Conservation (phyloP, 2,113 vertebrate genomes). For the Dipodomys merriami region DNA sequence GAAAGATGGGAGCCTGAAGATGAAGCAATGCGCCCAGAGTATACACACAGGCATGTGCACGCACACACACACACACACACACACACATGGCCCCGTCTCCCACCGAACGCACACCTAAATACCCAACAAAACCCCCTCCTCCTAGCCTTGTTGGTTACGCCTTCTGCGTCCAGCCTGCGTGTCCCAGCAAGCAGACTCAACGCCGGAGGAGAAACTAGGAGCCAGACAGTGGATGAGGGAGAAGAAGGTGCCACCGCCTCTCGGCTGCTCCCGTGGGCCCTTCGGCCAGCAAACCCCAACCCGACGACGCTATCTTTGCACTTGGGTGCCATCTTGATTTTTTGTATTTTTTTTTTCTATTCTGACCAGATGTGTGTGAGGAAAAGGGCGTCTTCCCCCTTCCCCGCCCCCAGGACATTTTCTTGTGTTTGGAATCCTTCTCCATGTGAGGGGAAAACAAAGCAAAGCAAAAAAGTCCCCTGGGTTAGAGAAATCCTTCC, state of each 20-base stretch:
- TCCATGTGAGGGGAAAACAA: background rate
- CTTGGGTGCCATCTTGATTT: conserved; percentile 41
- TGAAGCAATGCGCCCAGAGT: background rate
- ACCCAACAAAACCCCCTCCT: background rate
- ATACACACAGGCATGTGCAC: background rate
- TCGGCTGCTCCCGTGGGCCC: background rate
- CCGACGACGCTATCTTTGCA: conserved; percentile 40
- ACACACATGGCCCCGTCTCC: background rate
- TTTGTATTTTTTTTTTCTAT: conserved; percentile 27
- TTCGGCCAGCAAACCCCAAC: conserved; percentile 43
- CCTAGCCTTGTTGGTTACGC: background rate
- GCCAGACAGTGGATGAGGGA: background rate
- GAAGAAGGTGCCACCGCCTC: background rate
- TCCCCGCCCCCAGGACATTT: conserved; percentile 58
- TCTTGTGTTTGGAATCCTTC: conserved; percentile 77
- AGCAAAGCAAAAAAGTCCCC: background rate
- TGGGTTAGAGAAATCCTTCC: conserved; percentile 41
- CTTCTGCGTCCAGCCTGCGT: background rate
- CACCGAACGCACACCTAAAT: background rate
- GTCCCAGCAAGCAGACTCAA: conserved; percentile 3
- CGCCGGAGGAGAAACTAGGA: conserved; percentile 5
- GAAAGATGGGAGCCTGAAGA: background rate
- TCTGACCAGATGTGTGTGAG: conserved; percentile 17
- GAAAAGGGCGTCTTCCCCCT: background rate
- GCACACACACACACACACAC: background rate